Percentiles rank a stretch among this genome's conserved stretches.
Conservation (phyloP, 2,113 vertebrate genomes). For the Peromyscus californicus region DNA sequence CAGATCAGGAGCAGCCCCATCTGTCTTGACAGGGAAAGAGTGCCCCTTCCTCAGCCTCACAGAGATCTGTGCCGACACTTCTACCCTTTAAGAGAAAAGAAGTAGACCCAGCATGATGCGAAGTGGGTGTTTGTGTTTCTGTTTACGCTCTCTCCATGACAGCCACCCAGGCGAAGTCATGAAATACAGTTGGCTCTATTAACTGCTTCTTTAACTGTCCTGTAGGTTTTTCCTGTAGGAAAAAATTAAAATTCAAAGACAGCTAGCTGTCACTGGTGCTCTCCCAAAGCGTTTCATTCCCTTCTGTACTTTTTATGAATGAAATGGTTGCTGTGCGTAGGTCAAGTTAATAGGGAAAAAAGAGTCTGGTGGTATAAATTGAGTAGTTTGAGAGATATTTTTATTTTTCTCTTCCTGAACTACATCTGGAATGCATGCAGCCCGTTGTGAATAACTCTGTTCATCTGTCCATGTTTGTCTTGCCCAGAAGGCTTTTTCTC, state of each 20-base stretch:
- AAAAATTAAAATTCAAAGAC: constrained; percentile 58
- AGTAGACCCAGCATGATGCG: neutral
- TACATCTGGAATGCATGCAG: neutral
- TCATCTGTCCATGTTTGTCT: neutral
- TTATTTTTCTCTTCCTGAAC: constrained; percentile 36
- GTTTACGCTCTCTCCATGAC: neutral
- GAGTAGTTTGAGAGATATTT: neutral
- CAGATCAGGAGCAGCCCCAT: neutral
- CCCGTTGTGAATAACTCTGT: constrained; percentile 9
- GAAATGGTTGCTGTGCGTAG: neutral
- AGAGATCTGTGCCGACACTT: neutral
- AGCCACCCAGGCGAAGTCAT: constrained; percentile 17
- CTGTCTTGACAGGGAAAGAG: neutral
- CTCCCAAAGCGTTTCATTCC: constrained; percentile 16
- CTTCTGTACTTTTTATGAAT: constrained; percentile 46
- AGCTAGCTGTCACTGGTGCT: constrained; percentile 77
- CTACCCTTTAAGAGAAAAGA: constrained; percentile 6
- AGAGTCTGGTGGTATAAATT: neutral
- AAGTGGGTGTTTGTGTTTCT: constrained; percentile 10
- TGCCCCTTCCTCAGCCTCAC: neutral
- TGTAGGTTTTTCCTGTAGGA: constrained; percentile 56
- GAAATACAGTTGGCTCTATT: constrained; percentile 32
- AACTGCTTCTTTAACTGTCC: constrained; percentile 41
- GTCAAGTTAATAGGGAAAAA: neutral
- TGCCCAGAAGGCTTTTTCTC: constrained; percentile 49